These are phyloP conservation scores for Pteria penguin DNA, from an alignment of 2,888 invertebrate species.

Conservation along the genomic window DNA sequence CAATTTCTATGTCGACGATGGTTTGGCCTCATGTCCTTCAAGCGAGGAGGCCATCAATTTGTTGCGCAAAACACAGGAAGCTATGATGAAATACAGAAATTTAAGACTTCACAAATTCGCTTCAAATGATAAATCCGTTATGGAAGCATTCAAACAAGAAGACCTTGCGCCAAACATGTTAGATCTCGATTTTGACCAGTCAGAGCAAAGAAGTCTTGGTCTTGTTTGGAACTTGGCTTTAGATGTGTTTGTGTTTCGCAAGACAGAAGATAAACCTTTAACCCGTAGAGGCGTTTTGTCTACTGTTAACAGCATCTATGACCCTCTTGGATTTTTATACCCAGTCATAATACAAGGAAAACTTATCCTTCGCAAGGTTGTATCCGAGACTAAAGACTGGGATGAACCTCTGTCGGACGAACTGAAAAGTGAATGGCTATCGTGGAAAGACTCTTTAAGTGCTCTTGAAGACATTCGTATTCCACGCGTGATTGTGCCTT, in stretches of 20 bases:
- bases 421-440: conserved; percentile 32
- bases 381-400: conserved; percentile 45
- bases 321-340: conserved; percentile 52
- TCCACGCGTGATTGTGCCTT: conserved; percentile 29
- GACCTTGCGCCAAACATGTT: conserved; percentile 45
- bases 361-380: conserved; percentile 47
- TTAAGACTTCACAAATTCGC: conserved; percentile 44
- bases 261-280: conserved; percentile 32
- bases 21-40: conserved; percentile 9
- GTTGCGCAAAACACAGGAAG: conserved; percentile 5
- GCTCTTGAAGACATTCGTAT: conserved; percentile 31
- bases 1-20: conserved; percentile 8
- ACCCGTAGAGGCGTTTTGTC: conserved; percentile 50
- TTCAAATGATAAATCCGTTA: conserved; percentile 48
- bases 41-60: conserved; percentile 5
- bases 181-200: conserved; percentile 32
- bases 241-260: conserved; percentile 41
- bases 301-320: conserved; percentile 51
- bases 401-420: conserved; percentile 50
- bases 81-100: conserved; percentile 9
- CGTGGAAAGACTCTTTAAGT: conserved; percentile 40
- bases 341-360: conserved; percentile 50
- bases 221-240: conserved; percentile 41
- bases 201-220: conserved; percentile 50
- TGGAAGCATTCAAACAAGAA: conserved; percentile 45